Base-by-base conservation (phyloP, 2,888 invertebrate species). In the Labia minor region DNA sequence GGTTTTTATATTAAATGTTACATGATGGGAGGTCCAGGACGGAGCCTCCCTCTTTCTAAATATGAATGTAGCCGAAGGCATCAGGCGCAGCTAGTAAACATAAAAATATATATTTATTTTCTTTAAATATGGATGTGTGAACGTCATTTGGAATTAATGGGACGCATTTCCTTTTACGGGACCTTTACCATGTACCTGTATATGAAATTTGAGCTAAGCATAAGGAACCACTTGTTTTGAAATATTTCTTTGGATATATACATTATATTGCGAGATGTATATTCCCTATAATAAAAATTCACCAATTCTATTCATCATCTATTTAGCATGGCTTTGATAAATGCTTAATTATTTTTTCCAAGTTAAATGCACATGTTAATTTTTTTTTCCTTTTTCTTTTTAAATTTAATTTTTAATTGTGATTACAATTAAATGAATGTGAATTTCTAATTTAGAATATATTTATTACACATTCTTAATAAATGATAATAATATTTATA, bases 81-180 rank as follows among this genome's bases (percentile, higher is more conserved):
- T n/a, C n/a, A n/a, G n/a, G n/a, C n/a, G n/a, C n/a, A n/a, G n/a
- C n/a, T n/a, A 8, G 26, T 26, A 26, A 3, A 49, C 49, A 49
- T 49, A 49, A 49, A 49, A n/a, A 49, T 49, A n/a, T 49, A 49
- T 49, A 49, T 49, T 49, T 49, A 49, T 49, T 49, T 49, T 16
- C 16, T 49, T 49, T 49, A 49, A 49, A 49, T 49, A 49, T n/a
- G 49, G 49, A 49, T 11, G 49, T 49, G 49, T 49, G 49, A 49
- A 49, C 49, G 49, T 49, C 49, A 49, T n/a, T 49, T 49, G n/a
- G 49, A 49, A 11, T n/a, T 49, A 49, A 49, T 49, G 16, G 49
- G 49, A 49, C 49, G 49, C 16, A 49, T 49, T 49, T 49, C 49
- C 49, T 49, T 49, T n/a, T 49, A 49, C 14, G 16, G 49, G 49